These are phyloP conservation scores for Cephus pygmeus DNA, from an alignment of 2,888 invertebrate species.

Conservation along the genomic window DNA sequence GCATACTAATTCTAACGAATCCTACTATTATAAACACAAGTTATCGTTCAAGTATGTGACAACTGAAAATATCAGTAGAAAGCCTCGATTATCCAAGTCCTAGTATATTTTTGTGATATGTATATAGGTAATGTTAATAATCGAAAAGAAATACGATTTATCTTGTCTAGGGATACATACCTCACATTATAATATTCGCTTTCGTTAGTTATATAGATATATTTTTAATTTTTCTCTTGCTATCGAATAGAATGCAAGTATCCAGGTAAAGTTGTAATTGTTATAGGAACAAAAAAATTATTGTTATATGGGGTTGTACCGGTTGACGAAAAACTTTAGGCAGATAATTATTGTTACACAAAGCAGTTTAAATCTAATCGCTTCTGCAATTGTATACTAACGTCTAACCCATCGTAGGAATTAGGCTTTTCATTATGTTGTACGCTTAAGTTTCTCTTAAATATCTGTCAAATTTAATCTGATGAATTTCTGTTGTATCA, in stretches of 20 bases:
- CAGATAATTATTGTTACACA: not conserved
- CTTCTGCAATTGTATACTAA: not conserved
- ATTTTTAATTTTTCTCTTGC: not conserved
- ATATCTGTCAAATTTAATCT: not conserved
- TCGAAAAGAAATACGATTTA: not conserved
- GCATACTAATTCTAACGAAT: not conserved
- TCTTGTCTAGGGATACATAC: not conserved
- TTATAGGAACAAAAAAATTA: not conserved
- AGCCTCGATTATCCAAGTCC: conserved; percentile 23
- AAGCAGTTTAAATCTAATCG: not conserved
- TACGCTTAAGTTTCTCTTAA: not conserved
- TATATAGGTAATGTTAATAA: conserved; percentile 27
- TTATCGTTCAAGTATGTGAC: not conserved
- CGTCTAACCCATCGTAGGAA: not conserved
- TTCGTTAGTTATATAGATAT: not conserved
- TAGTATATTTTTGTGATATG: conserved; percentile 41
- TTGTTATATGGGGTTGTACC: not conserved
- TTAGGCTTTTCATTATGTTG: not conserved
- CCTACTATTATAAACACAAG: not conserved
- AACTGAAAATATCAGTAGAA: conserved; percentile 11
- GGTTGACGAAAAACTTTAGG: not conserved
- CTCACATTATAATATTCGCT: not conserved
- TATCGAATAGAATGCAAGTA: not conserved
- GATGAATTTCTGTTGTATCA: not conserved
- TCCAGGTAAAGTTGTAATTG: not conserved